Base-by-base conservation (phyloP, 2,888 invertebrate species). In the Geophilus truncorum region DNA sequence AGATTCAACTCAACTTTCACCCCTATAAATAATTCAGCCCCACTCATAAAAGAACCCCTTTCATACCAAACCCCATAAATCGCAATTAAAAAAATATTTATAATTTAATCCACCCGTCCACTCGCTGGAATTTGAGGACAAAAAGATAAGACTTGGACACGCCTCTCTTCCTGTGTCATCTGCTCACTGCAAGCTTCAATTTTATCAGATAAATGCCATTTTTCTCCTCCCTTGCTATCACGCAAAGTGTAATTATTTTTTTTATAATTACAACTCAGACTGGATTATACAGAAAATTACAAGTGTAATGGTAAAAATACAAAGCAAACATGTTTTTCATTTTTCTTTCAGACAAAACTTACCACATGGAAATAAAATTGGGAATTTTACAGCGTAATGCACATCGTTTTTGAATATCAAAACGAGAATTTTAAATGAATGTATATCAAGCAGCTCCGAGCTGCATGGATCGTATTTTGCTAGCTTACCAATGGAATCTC, bases 21-120 rank as follows among this genome's bases (percentile, higher is more conserved):
- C 51, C 21, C 51, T 25, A 70, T 70, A 70, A 70, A 70, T 70
- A n/a, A 10, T 1, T 28, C 70, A 25, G 28, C 25, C 25, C 25
- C n/a, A 9, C n/a, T 28, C 28, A n/a, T 25, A 12, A 23, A 70
- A 70, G 70, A 70, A 25, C 25, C 28, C 70, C 70, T 70, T 70
- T 70, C 12, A 70, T 70, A 28, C 70, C 12, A 70, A 23, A 70
- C n/a, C 70, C 28, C 70, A 70, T 70, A 70, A 70, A 70, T 70
- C 28, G 15, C 12, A 70, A 28, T 70, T 62, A n/a, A 25, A 23
- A 28, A 70, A 70, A 70, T 15, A n/a, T n/a, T 25, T 28, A 25
- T 70, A 70, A 70, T 70, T 70, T 25, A 70, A 70, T 70, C 70
- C 70, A 70, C 70, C 70, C 70, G 25, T 70, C 70, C 70, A 70